Evolutionary conservation across 2,888 invertebrate species (phyloP), one percentile per base, ranked within the genome.

Genomic region (Chloroclysta siterata): DNA sequence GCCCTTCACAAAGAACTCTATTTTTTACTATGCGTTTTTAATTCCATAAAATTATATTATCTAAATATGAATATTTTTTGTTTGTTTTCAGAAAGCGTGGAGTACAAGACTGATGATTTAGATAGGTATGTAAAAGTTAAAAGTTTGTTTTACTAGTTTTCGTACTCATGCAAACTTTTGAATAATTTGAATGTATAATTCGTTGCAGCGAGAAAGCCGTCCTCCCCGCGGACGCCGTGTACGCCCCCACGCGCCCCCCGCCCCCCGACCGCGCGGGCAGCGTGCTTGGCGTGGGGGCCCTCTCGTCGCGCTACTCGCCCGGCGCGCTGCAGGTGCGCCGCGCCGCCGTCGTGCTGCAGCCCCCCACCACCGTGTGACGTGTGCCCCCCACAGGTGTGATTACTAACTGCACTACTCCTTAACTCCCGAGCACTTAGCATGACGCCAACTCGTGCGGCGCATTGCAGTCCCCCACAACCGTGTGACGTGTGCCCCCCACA

Each of bases 381-480:
- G 63, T 76, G 77, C 73, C 77, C 65, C 53, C 70, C 75, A 81
- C 81, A 81, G 81, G 81, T 81, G 81, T 81, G 81, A 66, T 29
- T 52, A 74, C 78, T 74, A 74, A 74, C 74, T 58, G 53, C 66
- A 61, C 56, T 8, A 15, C 15, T 15, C 8, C 8, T 7, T 15
- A 14, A 17, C n/a, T 14, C 14, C 48, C 7, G 29, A 4, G 48
- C n/a, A n/a, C n/a, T n/a, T n/a, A n/a, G n/a, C n/a, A n/a, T 47
- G 94, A 15, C 62, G 67, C 63, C 69, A 63, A 95, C 95, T 85
- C 97, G 95, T 82, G 97, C 94, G 93, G 96, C 96, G 92, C 96
- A 96, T 95, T 89, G 84, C 97, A 97, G 94, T 96, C 97, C 80
- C 97, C 97, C 89, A 97, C 97, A 94, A 96, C 96, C 94, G 97